Percentiles rank a stretch among this genome's conserved stretches.
These are phyloP conservation scores for Bombus sibiricus DNA, from an alignment of 1,140 invertebrate genomes.

Conservation along the genomic window DNA sequence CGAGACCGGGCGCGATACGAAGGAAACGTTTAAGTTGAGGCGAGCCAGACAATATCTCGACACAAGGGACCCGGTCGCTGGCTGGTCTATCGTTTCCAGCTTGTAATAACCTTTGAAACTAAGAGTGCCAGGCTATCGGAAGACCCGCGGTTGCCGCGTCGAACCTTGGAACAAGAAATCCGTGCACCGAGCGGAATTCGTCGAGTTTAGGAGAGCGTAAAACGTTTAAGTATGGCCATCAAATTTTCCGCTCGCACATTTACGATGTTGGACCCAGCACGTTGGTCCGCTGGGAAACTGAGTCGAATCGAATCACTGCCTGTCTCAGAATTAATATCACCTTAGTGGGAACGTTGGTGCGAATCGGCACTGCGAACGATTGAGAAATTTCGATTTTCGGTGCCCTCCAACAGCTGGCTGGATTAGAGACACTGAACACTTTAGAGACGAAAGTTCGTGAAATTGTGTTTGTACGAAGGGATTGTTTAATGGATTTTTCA, in stretches of 20 bases:
- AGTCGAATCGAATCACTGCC: conserved; percentile 10
- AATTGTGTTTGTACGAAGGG: too few relatives aligned
- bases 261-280: not conserved
- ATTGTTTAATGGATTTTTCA: too few relatives aligned
- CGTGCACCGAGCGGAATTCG: conserved; percentile 9
- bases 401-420: too few relatives aligned
- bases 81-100: not conserved
- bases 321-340: too few relatives aligned
- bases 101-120: conserved; percentile 16
- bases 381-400: too few relatives aligned
- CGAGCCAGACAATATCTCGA: not conserved
- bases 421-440: too few relatives aligned
- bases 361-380: too few relatives aligned
- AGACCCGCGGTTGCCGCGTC: too few relatives aligned
- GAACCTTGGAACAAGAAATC: conserved; percentile 12
- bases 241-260: conserved; percentile 45
- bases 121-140: not conserved
- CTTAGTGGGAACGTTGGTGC: too few relatives aligned
- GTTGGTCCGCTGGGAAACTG: not conserved
- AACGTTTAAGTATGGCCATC: conserved; percentile 44
- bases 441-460: too few relatives aligned
- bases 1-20: not conserved
- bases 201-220: conserved; percentile 32
- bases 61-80: not conserved
- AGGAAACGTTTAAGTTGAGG: not conserved